Base-by-base conservation (phyloP, 2,888 invertebrate species). In the Abrostola triplasia region DNA sequence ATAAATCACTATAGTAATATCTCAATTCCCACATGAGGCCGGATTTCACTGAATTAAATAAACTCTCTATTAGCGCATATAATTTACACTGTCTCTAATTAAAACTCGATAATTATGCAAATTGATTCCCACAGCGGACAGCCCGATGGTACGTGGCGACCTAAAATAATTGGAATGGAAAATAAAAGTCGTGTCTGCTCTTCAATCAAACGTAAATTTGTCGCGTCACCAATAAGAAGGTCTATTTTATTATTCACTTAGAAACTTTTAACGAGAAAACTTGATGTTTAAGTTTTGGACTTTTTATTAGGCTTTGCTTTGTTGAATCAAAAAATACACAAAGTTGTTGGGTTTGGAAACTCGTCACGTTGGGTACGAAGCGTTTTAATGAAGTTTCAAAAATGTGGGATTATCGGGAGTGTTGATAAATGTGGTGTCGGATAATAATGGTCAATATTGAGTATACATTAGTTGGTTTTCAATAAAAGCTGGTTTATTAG, bases 231-330 rank as follows among this genome's bases (percentile, higher is more conserved):
- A 75, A 76, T 74, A 75, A 69, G 72, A 75, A 77, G 69, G 72
- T 71, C 70, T 72, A 70, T 74, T 82, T 74, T 76, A 79, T 81
- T 80, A 83, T 80, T 82, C 84, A 80, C 77, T 78, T 72, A 73
- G 44, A 55, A 84, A 84, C 71, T 82, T 84, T 82, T 84, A 84
- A 84, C 83, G 81, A 84, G 84, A 81, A 84, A 84, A 84, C 73
- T 84, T 81, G 59, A 72, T 73, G 79, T 74, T 81, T 72, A 77
- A 77, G 75, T 75, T 73, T 72, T 52, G 47, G 60, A 71, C 56
- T 69, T 82, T 81, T 76, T 74, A 79, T 69, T 71, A 76, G 72
- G 62, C 60, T 69, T 67, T 66, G 59, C 72, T 74, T 81, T 72
- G 67, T 79, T 67, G 58, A 62, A 71, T 66, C 47, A 68, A 67